Evolutionary conservation across 2,888 invertebrate species (phyloP), one percentile per base, ranked within the genome.

Genomic region (Tanytarsus gracilentus): DNA sequence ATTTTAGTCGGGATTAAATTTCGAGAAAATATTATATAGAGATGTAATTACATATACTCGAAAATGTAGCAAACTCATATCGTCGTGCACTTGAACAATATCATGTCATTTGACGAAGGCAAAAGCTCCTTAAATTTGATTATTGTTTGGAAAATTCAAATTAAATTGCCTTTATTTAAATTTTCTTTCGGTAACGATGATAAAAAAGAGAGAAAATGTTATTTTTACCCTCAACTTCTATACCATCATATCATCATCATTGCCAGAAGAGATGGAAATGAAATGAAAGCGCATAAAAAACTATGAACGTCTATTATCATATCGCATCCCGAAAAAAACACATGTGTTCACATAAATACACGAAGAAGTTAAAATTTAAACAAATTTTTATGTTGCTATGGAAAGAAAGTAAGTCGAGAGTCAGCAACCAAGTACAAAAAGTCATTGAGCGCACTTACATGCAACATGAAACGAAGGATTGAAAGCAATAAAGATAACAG

Each of bases 131-230:
- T 58, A 58, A 48, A 48, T 58, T 58, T 58, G 58, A 58, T 48
- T 44, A 58, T 58, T 58, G 58, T 58, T 58, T 58, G 58, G 48
- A 58, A 58, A 58, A 58, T 58, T 58, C 25, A 58, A 58, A 58
- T 58, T 58, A 48, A 58, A 58, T 58, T 48, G 58, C 58, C 18
- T 44, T 23, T 58, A 48, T 48, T 58, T 44, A 23, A 48, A 58
- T 26, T 25, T 55, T 40, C 25, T 14, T 36, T 14, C 16, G n/a
- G 36, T 36, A 6, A 36, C 16, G 36, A 36, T 36, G n/a, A 36
- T 36, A 14, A 36, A 14, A 16, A 36, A 36, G n/a, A n/a, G n/a
- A n/a, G n/a, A n/a, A n/a, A n/a, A n/a, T n/a, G n/a, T n/a, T n/a
- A n/a, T n/a, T n/a, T n/a, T n/a, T n/a, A n/a, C n/a, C n/a, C n/a